Base-by-base conservation (phyloP, 2,113 vertebrate genomes). In the Tyrannus savana region DNA sequence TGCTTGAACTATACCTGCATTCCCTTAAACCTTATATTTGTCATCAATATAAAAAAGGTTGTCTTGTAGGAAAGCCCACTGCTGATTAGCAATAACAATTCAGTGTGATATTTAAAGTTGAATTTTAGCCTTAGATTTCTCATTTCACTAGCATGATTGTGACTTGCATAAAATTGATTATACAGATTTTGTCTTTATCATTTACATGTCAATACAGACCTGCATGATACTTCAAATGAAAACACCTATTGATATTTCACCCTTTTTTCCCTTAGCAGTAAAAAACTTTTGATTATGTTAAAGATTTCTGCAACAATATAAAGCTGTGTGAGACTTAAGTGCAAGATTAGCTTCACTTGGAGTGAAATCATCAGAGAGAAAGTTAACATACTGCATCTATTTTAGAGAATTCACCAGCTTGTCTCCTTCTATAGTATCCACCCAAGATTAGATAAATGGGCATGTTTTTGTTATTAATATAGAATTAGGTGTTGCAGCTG, bases 161-260 rank as follows among this genome's bases (percentile, higher is more conserved):
- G 23, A 52, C 73, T 67, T 4, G 2, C 44, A 84, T 85, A 82
- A 79, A 77, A 74, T 72, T 82, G 74, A 82, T 91, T 67, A 79
- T 49, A 77, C 53, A 92, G 56, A 89, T 85, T 85, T 89, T 91
- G 22, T 86, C 78, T 91, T 75, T 73, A 84, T 85, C 13, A 89
- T 95, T 95, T 93, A 16, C 56, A 58, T 81, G 27, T 89, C 81
- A 92, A 37, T 75, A 49, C 30, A 85, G 42, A 73, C 7, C 17
- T 88, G 58, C 52, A 39, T 44, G 66, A 53, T 71, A n/a, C 72
- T 95, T 81, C 35, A 79, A 58, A 84, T 66, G 39, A 87, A 84
- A 95, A 60, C 12, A 77, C 46, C 69, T 80, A 28, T 68, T 95
- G 83, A 77, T 78, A 79, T 55, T 76, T 87, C 53, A 86, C 19